Conservation (phyloP, 2,797 vertebrate species). For the Tapirus indicus region DNA sequence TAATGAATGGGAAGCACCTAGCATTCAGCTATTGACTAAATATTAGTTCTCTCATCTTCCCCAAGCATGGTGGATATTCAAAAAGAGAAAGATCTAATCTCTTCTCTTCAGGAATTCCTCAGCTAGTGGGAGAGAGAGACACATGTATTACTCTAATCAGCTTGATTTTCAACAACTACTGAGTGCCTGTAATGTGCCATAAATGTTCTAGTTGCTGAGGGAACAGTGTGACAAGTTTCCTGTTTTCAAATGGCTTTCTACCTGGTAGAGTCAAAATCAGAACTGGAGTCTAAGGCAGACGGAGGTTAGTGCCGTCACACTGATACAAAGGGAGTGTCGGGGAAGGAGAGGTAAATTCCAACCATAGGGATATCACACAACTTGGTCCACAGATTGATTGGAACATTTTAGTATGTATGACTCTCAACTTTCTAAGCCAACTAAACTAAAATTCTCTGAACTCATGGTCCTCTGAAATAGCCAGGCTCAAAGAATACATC, state of each 20-base stretch:
- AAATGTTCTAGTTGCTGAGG: background rate
- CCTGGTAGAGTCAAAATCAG: background rate
- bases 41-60: background rate
- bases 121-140: background rate
- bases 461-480: background rate
- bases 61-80: background rate
- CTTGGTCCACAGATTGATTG: constrained; percentile 17
- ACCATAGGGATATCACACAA: background rate
- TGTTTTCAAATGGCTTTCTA: background rate
- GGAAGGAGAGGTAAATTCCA: background rate
- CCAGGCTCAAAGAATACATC: constrained; percentile 29
- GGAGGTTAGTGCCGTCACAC: background rate
- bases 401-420: background rate
- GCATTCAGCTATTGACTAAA: background rate
- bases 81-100: background rate
- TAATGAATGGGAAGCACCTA: background rate
- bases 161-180: background rate
- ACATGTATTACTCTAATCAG: background rate
- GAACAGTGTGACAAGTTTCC: background rate
- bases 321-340: background rate
- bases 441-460: constrained; percentile 25
- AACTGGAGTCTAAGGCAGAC: background rate
- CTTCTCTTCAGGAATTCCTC: background rate
- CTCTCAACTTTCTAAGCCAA: background rate
- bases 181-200: background rate